Evolutionary conservation across 1,140 invertebrate genomes (phyloP), one percentile per base, ranked within the genome.

Genomic region (Drosophila ironensis): DNA sequence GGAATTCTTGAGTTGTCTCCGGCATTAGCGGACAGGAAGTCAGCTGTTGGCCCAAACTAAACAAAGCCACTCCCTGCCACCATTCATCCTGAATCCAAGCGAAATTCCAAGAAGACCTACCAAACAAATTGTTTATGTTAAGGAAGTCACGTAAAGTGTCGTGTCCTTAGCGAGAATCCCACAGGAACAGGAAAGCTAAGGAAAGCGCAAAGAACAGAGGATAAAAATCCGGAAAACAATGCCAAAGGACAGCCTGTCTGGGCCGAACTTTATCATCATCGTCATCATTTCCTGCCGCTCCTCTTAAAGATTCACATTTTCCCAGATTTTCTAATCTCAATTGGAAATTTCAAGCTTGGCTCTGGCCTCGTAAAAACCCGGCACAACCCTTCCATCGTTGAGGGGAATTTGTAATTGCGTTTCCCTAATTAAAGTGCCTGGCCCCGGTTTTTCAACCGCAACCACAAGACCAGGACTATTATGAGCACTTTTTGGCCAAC

Each of bases 111-210:
- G n/a, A 37, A 48, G 24, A 44, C 53, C 46, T 42, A 47, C 77
- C n/a, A 82, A 61, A 59, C 60, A 69, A 81, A 82, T 72, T 81
- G 72, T 82, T 82, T 82, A 68, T 76, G 41, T 71, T 67, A 68
- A 71, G 67, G 61, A 82, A 82, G 67, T 81, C 72, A 82, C 78
- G 72, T 77, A 64, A 61, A 77, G 48, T 73, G 56, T 50, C 52
- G 72, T 61, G 52, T 77, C 35, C 46, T 42, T 28, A 37, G 33
- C 33, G 11, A 47, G 48, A 44, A 46, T 44, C 40, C 11, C 67
- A 42, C 50, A 50, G 61, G 64, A 68, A 37, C 12, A 16, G 19
- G 61, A 41, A 11, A 8, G 5, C 27, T 14, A 9, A 14, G 1
- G n/a, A n/a, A n/a, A n/a, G n/a, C 14, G 14, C 2, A 9, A 33